A percentile compares a stretch with the other conserved stretches of the same genome.
phyloP scores from a whole-genome alignment of 2,888 invertebrate genomes.

The Ectemnius lituratus region DNA sequence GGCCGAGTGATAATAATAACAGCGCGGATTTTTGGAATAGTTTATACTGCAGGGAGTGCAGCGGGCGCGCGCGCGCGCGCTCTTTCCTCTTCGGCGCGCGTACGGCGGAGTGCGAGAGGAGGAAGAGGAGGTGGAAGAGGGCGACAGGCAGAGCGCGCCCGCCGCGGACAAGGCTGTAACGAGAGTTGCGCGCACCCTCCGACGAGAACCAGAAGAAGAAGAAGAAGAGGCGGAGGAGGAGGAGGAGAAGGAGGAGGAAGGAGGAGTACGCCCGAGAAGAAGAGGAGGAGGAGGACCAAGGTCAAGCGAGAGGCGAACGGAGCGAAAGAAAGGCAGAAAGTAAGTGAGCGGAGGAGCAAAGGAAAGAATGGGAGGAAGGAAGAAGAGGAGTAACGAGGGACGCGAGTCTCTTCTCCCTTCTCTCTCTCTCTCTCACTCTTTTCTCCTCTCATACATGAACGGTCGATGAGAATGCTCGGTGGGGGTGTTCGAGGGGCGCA shows the following conservation, averaged over 20 bases:
- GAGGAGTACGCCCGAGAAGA: conserved; percentile 5
- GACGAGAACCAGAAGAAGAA: conserved; percentile 8
- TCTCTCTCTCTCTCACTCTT: too few species aligned
- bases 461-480: conserved; percentile 64
- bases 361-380: conserved; percentile 31
- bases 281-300: conserved; percentile 16
- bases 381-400: conserved; percentile 13
- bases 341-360: conserved; percentile 22
- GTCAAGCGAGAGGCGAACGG: neutral
- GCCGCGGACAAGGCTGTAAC: conserved; percentile 13
- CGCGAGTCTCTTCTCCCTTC: too few species aligned
- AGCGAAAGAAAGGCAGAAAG: conserved; percentile 11
- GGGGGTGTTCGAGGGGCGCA: conserved; percentile 55
- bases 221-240: conserved; percentile 6
- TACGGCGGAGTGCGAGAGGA: conserved; percentile 5
- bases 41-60: conserved; percentile 52
- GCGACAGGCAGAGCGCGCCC: conserved; percentile 7
- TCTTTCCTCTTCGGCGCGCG: too few species aligned
- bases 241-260: conserved; percentile 16
- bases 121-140: conserved; percentile 26
- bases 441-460: conserved; percentile 36
- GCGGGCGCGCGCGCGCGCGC: neutral
- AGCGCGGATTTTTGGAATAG: conserved; percentile 70
- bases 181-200: neutral
- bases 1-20: conserved; percentile 70